Percentiles rank a stretch among this genome's conserved stretches.
phyloP scores from a whole-genome alignment of 2,888 invertebrate species.

The Urechis unicinctus region DNA sequence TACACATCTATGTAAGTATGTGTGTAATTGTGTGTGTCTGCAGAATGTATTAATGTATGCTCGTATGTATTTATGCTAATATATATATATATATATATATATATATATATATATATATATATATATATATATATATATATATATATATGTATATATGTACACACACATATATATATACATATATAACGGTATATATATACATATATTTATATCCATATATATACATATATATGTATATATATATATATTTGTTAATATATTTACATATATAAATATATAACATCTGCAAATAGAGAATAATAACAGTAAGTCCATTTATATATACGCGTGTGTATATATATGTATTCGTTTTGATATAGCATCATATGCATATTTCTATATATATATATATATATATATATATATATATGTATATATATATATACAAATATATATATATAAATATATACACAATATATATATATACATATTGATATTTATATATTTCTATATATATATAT shows the following conservation, averaged over 20 bases:
- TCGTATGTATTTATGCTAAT: neutral
- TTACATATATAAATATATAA: neutral
- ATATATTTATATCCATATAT: too few relatives aligned
- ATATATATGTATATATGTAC: neutral
- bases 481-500: too few relatives aligned
- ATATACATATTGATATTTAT: too few relatives aligned
- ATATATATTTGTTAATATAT: too few relatives aligned
- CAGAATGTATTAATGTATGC: neutral
- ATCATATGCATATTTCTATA: too few relatives aligned
- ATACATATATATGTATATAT: neutral
- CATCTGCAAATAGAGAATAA: slow-evolving; percentile 1
- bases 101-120: slow-evolving; percentile 4
- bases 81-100: slow-evolving; percentile 3
- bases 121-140: neutral
- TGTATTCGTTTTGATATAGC: slow-evolving; percentile 13
- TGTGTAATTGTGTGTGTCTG: too few relatives aligned
- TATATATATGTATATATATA: neutral
- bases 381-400: slow-evolving; percentile 13
- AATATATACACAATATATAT: too few relatives aligned
- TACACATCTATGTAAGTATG: too few relatives aligned
- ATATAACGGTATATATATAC: too few relatives aligned
- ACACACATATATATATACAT: neutral
- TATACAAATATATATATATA: too few relatives aligned
- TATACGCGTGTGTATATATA: slow-evolving; percentile 13
- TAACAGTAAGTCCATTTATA: neutral